Percentiles rank a stretch among this genome's conserved stretches.
Conservation (phyloP, 1,140 invertebrate genomes). For the Cydia pomonella region DNA sequence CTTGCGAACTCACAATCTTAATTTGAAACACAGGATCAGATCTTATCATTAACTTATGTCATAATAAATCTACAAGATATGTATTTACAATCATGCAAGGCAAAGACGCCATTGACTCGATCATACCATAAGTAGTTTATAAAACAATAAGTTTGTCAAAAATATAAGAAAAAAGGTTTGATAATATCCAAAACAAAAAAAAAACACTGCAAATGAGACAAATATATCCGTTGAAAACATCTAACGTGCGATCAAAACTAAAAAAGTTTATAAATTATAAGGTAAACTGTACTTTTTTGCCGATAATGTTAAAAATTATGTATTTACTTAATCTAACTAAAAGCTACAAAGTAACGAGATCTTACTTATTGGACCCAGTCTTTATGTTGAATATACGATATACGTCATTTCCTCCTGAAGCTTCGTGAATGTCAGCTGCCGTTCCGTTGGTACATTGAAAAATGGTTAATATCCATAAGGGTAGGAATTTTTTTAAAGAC, state of each 20-base stretch:
- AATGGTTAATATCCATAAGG: no score
- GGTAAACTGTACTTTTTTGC: no score
- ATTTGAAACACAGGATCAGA: not conserved
- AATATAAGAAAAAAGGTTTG: no score
- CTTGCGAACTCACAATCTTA: no score
- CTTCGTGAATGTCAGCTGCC: no score
- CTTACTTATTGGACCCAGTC: constrained; percentile 47
- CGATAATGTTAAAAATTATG: not conserved
- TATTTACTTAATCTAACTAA: not conserved
- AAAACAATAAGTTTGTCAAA: no score
- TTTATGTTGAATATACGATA: not conserved
- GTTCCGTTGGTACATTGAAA: no score
- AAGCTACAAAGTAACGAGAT: constrained; percentile 40
- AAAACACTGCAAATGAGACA: no score
- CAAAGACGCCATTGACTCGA: not conserved
- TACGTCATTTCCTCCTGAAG: not conserved
- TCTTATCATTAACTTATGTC: not conserved
- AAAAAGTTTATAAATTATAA: not conserved
- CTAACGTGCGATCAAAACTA: no score
- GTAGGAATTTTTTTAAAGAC: no score
- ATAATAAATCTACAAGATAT: constrained; percentile 1
- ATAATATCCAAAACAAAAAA: no score
- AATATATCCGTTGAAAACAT: no score
- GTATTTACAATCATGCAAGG: constrained; percentile 4
- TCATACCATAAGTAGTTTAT: not conserved